Percentiles rank a stretch among this genome's conserved stretches.
phyloP scores from a whole-genome alignment of 2,888 invertebrate genomes.

The Drosophila multiciliata region DNA sequence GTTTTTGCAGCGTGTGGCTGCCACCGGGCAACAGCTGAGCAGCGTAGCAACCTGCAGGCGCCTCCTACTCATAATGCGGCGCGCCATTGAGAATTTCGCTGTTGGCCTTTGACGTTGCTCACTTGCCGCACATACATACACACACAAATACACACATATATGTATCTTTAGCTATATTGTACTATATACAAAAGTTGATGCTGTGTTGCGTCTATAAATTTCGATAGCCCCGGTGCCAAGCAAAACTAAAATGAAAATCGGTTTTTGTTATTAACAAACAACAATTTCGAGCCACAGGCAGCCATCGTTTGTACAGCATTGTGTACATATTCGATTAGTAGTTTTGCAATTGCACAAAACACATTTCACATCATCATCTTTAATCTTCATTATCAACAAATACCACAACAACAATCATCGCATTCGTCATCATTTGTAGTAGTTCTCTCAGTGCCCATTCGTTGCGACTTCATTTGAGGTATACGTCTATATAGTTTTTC shows the following conservation, averaged over 20 bases:
- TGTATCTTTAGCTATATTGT: conserved; percentile 30
- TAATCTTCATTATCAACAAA: conserved; percentile 34
- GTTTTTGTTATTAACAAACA: conserved; percentile 62
- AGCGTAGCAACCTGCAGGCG: conserved; percentile 50
- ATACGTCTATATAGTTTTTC: conserved; percentile 13
- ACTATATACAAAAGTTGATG: conserved; percentile 37
- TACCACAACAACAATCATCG: conserved; percentile 7
- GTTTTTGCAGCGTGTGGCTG: conserved; percentile 27
- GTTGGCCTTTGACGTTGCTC: conserved; percentile 63
- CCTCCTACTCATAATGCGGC: conserved; percentile 58
- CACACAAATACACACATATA: conserved; percentile 7
- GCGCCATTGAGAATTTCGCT: conserved; percentile 71
- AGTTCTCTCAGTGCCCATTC: background rate
- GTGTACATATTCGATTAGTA: conserved; percentile 25
- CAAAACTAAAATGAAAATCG: conserved; percentile 52
- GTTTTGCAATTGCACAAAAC: conserved; percentile 55
- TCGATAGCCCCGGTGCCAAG: conserved; percentile 56
- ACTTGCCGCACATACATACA: conserved; percentile 18
- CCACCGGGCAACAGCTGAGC: conserved; percentile 69
- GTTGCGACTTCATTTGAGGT: conserved; percentile 33
- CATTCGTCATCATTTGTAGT: conserved; percentile 15
- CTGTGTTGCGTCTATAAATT: conserved; percentile 60
- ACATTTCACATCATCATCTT: conserved; percentile 39
- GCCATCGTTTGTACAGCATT: background rate
- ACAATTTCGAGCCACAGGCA: conserved; percentile 24